A percentile compares a stretch with the other conserved stretches of the same genome.
phyloP scores from a whole-genome alignment of 2,888 invertebrate species.

The Theodoxus fluviatilis region DNA sequence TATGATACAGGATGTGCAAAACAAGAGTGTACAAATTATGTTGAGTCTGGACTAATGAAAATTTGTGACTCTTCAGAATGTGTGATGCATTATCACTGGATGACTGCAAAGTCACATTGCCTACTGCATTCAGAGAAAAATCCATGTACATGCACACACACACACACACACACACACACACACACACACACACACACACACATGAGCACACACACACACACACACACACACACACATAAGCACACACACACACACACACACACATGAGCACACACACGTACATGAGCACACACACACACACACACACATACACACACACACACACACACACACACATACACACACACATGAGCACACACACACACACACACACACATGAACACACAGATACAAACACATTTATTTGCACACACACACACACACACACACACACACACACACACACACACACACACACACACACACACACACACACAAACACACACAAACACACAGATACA shows the following conservation, averaged over 20 bases:
- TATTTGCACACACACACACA: background rate
- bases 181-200: slow-evolving; percentile 1
- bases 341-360: background rate
- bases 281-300: background rate
- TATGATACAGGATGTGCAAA: too few relatives aligned
- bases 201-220: background rate
- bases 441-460: slow-evolving; percentile 2
- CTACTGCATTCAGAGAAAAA: too few relatives aligned
- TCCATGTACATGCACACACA: slow-evolving; percentile 3
- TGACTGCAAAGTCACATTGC: too few relatives aligned
- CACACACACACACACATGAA: background rate
- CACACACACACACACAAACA: background rate
- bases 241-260: slow-evolving; percentile 2
- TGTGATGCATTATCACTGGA: too few relatives aligned
- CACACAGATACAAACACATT: background rate
- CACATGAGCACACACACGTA: background rate
- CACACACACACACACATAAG: background rate
- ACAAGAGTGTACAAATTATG: too few relatives aligned
- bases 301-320: slow-evolving; percentile 1
- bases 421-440: slow-evolving; percentile 3
- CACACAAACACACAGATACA: background rate
- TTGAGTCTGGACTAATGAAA: too few relatives aligned
- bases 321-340: slow-evolving; percentile 6
- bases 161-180: background rate
- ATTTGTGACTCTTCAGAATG: too few relatives aligned